These are phyloP conservation scores for Gallinago undulata DNA, from an alignment of 2,113 vertebrate genomes.

Conservation along the genomic window DNA sequence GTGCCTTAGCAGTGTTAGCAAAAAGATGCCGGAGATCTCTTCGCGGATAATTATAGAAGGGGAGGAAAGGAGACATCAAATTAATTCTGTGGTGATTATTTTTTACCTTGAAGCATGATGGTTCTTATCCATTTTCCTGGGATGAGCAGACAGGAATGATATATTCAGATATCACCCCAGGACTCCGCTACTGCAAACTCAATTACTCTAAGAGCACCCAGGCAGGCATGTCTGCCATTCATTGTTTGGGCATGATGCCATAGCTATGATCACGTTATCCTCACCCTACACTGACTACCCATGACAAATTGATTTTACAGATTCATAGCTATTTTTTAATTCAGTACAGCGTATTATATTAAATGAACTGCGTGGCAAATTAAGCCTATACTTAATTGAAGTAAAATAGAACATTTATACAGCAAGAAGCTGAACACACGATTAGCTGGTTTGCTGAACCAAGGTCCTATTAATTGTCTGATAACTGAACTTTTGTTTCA, in stretches of 20 bases:
- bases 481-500: not conserved
- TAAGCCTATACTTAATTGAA: not conserved
- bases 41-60: not conserved
- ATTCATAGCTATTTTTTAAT: not conserved
- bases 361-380: not conserved
- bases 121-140: not conserved
- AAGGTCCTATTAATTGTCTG: not conserved
- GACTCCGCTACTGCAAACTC: not conserved
- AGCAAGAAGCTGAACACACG: not conserved
- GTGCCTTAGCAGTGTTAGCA: not conserved
- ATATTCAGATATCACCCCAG: not conserved
- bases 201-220: not conserved
- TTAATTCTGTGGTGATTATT: not conserved
- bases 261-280: not conserved
- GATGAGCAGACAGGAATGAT: not conserved
- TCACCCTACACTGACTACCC: not conserved
- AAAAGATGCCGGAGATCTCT: not conserved
- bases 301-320: conserved; percentile 14
- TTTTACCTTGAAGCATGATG: not conserved
- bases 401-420: not conserved
- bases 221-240: not conserved
- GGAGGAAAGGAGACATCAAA: not conserved
- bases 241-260: not conserved
- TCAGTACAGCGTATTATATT: not conserved
- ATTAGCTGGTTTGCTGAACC: not conserved